Percentiles rank a stretch among this genome's conserved stretches.
Evolutionary conservation across 2,113 vertebrate genomes (phyloP).

Genomic region (Sturnus vulgaris): DNA sequence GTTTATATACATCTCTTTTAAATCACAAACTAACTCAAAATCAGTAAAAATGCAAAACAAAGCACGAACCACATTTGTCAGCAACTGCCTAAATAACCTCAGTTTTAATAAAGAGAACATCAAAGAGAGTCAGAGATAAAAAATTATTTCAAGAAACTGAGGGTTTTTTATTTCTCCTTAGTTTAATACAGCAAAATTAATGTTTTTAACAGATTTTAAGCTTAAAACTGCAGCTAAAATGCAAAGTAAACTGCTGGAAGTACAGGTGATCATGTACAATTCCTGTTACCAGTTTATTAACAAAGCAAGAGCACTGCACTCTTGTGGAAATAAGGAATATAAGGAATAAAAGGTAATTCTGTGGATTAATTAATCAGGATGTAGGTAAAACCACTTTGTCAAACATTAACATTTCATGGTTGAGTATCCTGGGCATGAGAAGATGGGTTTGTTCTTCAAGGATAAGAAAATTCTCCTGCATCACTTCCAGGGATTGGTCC

Average conservation of each 20-base stretch:
- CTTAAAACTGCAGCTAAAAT: conserved; percentile 35
- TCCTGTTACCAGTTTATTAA: conserved; percentile 45
- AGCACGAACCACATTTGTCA: conserved; percentile 37
- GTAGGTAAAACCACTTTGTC: conserved; percentile 20
- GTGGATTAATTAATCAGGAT: conserved; percentile 52
- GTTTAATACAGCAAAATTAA: conserved; percentile 26
- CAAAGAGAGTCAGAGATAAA: conserved; percentile 18
- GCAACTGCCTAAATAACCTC: not conserved
- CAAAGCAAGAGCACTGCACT: not conserved
- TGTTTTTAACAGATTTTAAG: conserved; percentile 53
- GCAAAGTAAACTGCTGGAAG: conserved; percentile 15
- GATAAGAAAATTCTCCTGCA: not conserved
- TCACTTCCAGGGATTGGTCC: no score
- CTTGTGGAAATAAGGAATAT: not conserved
- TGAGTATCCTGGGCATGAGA: not conserved
- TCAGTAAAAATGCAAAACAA: not conserved
- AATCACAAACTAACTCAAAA: conserved; percentile 54
- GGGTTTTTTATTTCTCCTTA: conserved; percentile 20
- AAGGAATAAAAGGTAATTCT: conserved; percentile 8
- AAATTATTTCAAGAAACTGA: conserved; percentile 6
- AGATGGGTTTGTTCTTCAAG: not conserved
- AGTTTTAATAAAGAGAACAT: conserved; percentile 3
- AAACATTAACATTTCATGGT: not conserved
- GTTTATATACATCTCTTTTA: conserved; percentile 12
- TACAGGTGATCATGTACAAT: not conserved